Evolutionary conservation across 2,113 vertebrate species (phyloP), one percentile per base, ranked within the genome.

Genomic region (Psittacus erithacus): DNA sequence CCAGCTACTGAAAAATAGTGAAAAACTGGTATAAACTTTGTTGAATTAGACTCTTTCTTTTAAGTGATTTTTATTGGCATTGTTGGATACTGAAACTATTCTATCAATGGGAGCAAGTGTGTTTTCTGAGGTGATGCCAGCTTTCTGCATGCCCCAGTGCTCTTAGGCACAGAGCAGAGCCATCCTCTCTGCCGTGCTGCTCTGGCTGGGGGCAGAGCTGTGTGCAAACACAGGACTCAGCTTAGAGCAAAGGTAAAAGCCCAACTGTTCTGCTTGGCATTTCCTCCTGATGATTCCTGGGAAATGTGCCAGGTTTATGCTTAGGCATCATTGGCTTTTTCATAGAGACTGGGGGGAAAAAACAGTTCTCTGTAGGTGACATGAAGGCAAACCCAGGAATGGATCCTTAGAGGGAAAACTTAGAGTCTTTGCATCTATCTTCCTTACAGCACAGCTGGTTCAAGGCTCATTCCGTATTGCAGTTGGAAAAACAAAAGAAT

Each of bases 171-270:
- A 15, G 46, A 20, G 35, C 24, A 41, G 24, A 78, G 29, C 33
- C 11, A 6, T 27, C 10, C n/a, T 33, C 31, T 35, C 71, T 64
- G 52, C 22, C 0, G 0, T 4, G 13, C 49, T 6, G 8, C 53
- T 33, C 68, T 13, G 18, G 17, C 22, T 31, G 53, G 52, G 38
- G 63, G 39, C 50, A 85, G 65, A 78, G 39, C 24, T 1, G 1
- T 9, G 24, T 0, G 1, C 64, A 49, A 53, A 35, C 10, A 0
- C 1, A 2, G 29, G 27, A 76, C 59, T 92, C 24, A 7, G 31
- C 57, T 50, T 62, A 49, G 46, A 75, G 23, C 14, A 50, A 67
- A 88, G 86, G 80, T 71, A 91, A 88, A 73, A 86, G 25, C 44
- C 31, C 64, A 95, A 46, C 46, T 86, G 33, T 68, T 91, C 77